phyloP scores from a whole-genome alignment of 2,888 invertebrate genomes.

The Caenorhabditis sinica region DNA sequence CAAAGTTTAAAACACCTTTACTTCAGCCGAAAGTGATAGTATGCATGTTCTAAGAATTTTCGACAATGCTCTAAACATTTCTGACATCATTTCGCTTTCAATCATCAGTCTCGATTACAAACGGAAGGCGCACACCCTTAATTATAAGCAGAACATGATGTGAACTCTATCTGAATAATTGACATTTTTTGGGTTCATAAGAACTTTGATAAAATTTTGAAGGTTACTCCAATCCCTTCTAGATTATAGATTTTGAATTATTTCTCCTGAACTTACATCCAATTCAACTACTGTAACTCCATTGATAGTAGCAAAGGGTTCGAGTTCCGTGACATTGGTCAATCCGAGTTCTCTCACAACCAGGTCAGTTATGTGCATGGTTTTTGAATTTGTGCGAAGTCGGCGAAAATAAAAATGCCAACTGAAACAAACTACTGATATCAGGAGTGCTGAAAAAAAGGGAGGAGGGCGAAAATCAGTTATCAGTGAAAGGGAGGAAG shows the following conservation, averaged over 20 bases:
- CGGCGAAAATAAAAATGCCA: conserved; percentile 3
- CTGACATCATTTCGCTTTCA: too few species aligned
- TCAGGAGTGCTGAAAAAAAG: not conserved
- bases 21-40: too few species aligned
- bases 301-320: conserved; percentile 56
- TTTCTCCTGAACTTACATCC: conserved; percentile 35
- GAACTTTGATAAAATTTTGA: not conserved
- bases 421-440: conserved; percentile 12
- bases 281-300: conserved; percentile 68
- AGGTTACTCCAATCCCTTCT: not conserved
- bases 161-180: too few species aligned
- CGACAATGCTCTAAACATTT: too few species aligned
- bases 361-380: conserved; percentile 55
- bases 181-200: too few species aligned
- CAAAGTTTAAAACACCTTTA: too few species aligned
- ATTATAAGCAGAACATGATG: too few species aligned
- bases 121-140: too few species aligned
- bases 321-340: conserved; percentile 34
- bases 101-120: too few species aligned
- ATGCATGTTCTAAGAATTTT: too few species aligned
- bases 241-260: not conserved
- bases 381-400: not conserved
- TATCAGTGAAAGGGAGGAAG: conserved; percentile 1
- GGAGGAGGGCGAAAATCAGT: not conserved
- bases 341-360: conserved; percentile 59